A percentile compares a stretch with the other conserved stretches of the same genome.
Evolutionary conservation across 2,113 vertebrate genomes (phyloP).

Genomic region (Anser cygnoides): DNA sequence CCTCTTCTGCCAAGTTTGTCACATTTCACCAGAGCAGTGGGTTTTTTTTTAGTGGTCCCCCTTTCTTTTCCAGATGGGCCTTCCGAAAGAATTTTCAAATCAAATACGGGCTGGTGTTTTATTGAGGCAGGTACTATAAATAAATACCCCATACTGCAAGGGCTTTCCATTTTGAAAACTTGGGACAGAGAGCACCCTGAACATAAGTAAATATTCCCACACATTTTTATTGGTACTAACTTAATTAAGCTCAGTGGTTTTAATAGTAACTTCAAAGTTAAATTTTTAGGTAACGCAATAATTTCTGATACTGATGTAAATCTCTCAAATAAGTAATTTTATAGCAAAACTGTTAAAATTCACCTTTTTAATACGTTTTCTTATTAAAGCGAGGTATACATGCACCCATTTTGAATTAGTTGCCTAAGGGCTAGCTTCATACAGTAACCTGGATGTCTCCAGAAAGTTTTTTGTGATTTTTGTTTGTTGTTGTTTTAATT

Average conservation of each 20-base stretch:
- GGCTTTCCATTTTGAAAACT: not conserved
- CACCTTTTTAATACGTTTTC: not conserved
- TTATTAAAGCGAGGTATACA: not conserved
- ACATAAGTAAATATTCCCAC: not conserved
- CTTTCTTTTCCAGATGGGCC: slow-evolving; percentile 17
- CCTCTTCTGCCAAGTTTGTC: not conserved
- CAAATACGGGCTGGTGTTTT: slow-evolving; percentile 45
- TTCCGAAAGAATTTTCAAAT: slow-evolving; percentile 9
- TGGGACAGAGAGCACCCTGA: not conserved
- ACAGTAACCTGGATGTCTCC: not conserved
- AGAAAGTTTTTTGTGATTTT: not conserved
- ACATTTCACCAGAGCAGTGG: slow-evolving; percentile 28
- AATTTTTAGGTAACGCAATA: not conserved
- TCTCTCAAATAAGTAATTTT: not conserved
- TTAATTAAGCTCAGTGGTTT: not conserved
- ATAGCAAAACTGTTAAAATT: not conserved
- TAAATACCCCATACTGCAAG: not conserved
- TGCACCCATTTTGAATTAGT: not conserved
- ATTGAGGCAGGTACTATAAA: slow-evolving; percentile 46
- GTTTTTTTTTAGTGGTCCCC: not conserved
- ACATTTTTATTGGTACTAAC: not conserved
- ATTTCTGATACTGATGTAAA: not conserved
- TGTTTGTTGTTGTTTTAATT: not conserved
- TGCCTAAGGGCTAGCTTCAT: not conserved
- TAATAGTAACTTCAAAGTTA: not conserved